These are phyloP conservation scores for Spheniscus mendiculus DNA, from an alignment of 2,113 vertebrate genomes.

Conservation along the genomic window DNA sequence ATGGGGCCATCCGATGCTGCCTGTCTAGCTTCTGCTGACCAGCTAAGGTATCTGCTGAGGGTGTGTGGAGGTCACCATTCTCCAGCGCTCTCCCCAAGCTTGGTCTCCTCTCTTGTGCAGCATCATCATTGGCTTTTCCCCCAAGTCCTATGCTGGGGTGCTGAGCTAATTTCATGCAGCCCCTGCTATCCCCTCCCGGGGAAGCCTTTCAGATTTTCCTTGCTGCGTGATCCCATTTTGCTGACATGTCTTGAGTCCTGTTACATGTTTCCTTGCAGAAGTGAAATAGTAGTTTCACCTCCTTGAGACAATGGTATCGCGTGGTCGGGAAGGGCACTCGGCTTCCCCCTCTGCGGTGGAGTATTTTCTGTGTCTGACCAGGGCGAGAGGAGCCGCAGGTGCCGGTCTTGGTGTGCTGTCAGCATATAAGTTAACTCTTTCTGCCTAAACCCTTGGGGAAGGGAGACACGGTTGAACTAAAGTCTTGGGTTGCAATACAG, in stretches of 20 bases:
- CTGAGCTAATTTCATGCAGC: neutral
- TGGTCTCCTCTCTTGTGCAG: neutral
- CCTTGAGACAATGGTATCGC: too few species aligned
- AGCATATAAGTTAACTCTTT: neutral
- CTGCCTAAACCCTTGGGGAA: neutral
- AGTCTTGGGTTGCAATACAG: neutral
- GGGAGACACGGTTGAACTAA: neutral
- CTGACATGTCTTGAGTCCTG: neutral
- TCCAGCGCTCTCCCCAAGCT: neutral
- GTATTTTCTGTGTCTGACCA: neutral
- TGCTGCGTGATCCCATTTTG: neutral
- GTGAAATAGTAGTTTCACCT: neutral
- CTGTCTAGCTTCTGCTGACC: neutral
- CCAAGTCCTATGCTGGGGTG: fast-evolving
- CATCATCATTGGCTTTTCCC: neutral
- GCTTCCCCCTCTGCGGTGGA: neutral
- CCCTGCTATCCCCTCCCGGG: fast-evolving
- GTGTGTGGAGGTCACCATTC: neutral
- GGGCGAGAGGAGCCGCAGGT: neutral
- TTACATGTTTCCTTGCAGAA: neutral
- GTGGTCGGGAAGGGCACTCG: neutral
- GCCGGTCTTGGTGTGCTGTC: neutral
- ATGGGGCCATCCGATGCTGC: neutral
- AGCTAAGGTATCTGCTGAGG: neutral
- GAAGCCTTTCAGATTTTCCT: neutral